Evolutionary conservation across 2,888 invertebrate species (phyloP).

Genomic region (Pollenia labialis): DNA sequence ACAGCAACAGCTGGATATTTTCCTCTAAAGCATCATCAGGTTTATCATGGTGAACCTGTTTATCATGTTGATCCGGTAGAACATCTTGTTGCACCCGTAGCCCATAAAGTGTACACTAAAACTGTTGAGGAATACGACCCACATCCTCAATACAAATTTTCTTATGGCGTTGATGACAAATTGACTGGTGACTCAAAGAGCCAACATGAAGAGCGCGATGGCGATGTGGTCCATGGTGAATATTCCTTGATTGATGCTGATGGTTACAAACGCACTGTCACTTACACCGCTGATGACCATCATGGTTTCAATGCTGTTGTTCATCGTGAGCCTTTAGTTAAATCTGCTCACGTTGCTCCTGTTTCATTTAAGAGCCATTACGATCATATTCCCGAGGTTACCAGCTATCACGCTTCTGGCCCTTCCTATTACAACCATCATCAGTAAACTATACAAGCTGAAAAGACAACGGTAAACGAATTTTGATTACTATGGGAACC

Average conservation of each 20-base stretch:
- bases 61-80: conserved; percentile 73
- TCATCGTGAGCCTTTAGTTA: conserved; percentile 75
- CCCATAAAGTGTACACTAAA: conserved; percentile 77
- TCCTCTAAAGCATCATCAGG: conserved; percentile 72
- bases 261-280: conserved; percentile 82
- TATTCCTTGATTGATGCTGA: conserved; percentile 83
- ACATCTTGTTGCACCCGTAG: conserved; percentile 59
- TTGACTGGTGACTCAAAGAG: conserved; percentile 83
- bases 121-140: conserved; percentile 80
- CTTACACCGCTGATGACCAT: conserved; percentile 82
- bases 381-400: conserved; percentile 60
- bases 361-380: too few relatives aligned
- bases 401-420: conserved; percentile 58
- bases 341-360: conserved; percentile 52
- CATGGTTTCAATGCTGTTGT: conserved; percentile 83
- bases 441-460: conserved; percentile 27
- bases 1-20: conserved; percentile 77
- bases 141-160: conserved; percentile 82
- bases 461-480: not conserved
- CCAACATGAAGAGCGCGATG: conserved; percentile 82
- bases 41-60: conserved; percentile 75
- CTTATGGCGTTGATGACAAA: conserved; percentile 82
- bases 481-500: not conserved
- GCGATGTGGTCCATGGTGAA: conserved; percentile 83
- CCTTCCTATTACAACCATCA: conserved; percentile 32